Evolutionary conservation across 2,888 invertebrate species (phyloP), one percentile per base, ranked within the genome.

Genomic region (Noctua janthe): DNA sequence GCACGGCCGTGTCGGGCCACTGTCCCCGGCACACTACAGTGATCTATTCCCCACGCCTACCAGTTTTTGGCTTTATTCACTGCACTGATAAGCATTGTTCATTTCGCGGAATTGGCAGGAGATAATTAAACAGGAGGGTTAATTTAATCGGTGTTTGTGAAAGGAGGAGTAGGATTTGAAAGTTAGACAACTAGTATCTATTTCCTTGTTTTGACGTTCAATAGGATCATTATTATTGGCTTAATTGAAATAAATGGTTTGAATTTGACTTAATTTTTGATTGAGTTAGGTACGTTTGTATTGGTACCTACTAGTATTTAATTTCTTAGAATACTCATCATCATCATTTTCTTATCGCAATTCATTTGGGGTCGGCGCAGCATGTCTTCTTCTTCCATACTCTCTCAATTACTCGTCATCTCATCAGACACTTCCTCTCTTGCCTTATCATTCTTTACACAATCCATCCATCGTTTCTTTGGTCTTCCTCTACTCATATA

Each of bases 31-130:
- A 89, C 64, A 70, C 78, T 23, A 70, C 71, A 43, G 62, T 89
- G 88, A 89, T 88, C 80, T 89, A 88, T 83, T 47, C 20, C 73
- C 73, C 66, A 88, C 86, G 88, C 88, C 88, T 78, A 88, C 82
- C 75, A 71, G 75, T 78, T 88, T 88, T 88, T 82, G 88, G 75
- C 67, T 78, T 87, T 87, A 81, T 85, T 75, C 59, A 71, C 43
- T 76, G 72, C 80, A 84, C 15, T 74, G 66, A 87, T 87, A 84
- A 87, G 79, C 84, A 39, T 39, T 82, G 71, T 85, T 76, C 62
- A 76, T 81, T 67, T 56, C 67, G 47, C 29, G 43, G 47, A 39
- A 87, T 78, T 78, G 79, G 66, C 74, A 64, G 73, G 15, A 39
- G 59, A 11, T 73, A 71, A 86, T 83, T 83, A 59, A 71, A 71